These are phyloP conservation scores for Myrmophylax atrothorax DNA, from an alignment of 2,113 vertebrate genomes.

Conservation along the genomic window DNA sequence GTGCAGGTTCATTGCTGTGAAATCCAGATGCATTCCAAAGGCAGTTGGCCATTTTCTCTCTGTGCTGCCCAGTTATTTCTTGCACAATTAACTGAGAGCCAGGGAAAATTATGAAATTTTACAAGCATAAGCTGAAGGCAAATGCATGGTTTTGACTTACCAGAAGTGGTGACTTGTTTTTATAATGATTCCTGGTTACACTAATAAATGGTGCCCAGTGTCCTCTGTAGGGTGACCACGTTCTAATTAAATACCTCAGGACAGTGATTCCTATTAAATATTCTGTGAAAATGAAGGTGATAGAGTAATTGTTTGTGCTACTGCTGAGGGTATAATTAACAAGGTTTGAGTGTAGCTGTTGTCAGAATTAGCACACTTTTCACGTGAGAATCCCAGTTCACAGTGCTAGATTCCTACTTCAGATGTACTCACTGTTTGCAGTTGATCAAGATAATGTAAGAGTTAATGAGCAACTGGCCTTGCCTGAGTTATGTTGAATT, in stretches of 20 bases:
- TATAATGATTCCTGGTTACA: neutral
- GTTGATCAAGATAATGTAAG: neutral
- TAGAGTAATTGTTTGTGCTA: conserved; percentile 40
- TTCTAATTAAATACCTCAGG: conserved; percentile 25
- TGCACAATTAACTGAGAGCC: conserved; percentile 3
- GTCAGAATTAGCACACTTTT: conserved; percentile 5
- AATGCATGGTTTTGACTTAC: conserved; percentile 10
- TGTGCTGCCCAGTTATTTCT: neutral
- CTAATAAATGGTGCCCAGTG: conserved; percentile 1
- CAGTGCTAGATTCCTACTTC: neutral
- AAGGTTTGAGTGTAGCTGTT: conserved; percentile 3
- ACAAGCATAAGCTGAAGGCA: conserved; percentile 16
- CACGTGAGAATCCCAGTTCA: neutral
- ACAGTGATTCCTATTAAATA: neutral
- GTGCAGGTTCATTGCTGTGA: neutral
- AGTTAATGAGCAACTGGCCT: neutral
- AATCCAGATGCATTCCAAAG: conserved; percentile 30
- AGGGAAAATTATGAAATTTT: neutral
- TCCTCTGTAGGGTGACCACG: conserved; percentile 4
- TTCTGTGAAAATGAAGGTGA: conserved; percentile 2
- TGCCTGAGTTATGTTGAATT: neutral
- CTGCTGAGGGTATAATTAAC: conserved; percentile 32
- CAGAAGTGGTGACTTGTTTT: conserved; percentile 6
- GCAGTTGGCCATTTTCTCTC: conserved; percentile 24
- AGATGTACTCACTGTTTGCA: neutral